Evolutionary conservation across 2,113 vertebrate species (phyloP), one percentile per base, ranked within the genome.

Genomic region (Cyphomyrus discorhynchus): DNA sequence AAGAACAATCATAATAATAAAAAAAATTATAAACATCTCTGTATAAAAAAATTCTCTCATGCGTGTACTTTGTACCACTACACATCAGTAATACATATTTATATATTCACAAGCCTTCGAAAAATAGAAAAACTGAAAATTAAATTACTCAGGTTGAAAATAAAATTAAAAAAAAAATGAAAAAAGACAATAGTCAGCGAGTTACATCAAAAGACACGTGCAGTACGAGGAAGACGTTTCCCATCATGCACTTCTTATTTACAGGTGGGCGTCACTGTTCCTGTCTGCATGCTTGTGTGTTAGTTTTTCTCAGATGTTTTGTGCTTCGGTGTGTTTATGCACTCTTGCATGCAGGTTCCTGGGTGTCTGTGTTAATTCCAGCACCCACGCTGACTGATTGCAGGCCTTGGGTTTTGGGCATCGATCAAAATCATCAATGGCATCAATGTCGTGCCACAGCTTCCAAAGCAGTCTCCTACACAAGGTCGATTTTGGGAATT

Each of bases 51-150:
- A 94, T 91, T 91, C 92, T 92, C 91, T 94, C 96, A 96, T 96
- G 96, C 96, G 93, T 95, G 94, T 94, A 96, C 95, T 95, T 93
- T 93, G 94, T 95, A 96, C 94, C 96, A 96, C 96, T 94, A 95
- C 94, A 96, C 95, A 93, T 96, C 94, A 91, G 94, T 94, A 95
- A 96, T 94, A 94, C 94, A 94, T 95, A 96, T 96, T 95, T 96
- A 96, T 96, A 96, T 96, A 96, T 96, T 96, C 95, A 96, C 95
- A 96, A 94, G 94, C 95, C 94, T 95, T 95, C 92, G 91, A 95
- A 95, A 96, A 96, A 95, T 95, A 96, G 91, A 95, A 96, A 96
- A 95, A 96, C 96, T 94, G 91, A 93, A 95, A 49, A 90, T 52
- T 35, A 80, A 62, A 66, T 90, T 90, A 94, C 92, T 92, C 80